These are phyloP conservation scores for Cyanoderma ruficeps DNA, from an alignment of 2,113 vertebrate genomes.

Conservation along the genomic window DNA sequence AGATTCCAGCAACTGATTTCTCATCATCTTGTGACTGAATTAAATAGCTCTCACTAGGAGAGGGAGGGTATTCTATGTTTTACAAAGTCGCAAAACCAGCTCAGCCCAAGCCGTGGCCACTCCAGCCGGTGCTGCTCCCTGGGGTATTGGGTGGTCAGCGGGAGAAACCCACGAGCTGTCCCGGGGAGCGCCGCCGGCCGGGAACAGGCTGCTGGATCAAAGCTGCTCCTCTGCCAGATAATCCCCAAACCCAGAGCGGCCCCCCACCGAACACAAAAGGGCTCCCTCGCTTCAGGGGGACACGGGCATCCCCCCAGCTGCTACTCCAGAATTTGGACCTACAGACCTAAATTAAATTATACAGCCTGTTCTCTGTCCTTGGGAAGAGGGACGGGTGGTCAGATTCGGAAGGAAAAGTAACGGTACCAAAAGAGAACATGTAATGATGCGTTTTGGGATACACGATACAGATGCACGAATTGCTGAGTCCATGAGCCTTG, in stretches of 20 bases:
- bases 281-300: too few species aligned
- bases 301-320: neutral
- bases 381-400: neutral
- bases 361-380: too few species aligned
- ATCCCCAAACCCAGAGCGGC: neutral
- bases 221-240: too few species aligned
- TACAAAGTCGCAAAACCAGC: too few species aligned
- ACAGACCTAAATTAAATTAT: neutral
- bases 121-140: neutral
- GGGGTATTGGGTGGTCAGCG: fast-evolving
- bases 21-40: neutral
- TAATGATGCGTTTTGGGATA: fast-evolving
- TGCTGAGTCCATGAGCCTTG: neutral
- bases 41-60: neutral
- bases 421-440: neutral
- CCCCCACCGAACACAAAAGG: fast-evolving
- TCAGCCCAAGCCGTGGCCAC: neutral
- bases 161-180: fast-evolving
- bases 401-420: neutral
- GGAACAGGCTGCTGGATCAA: too few species aligned
- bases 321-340: neutral
- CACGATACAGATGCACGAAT: fast-evolving
- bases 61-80: neutral
- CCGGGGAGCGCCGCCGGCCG: fast-evolving
- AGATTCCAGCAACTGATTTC: neutral